A percentile compares a stretch with the other conserved stretches of the same genome.
Conservation (phyloP, 2,797 vertebrate genomes). For the Anabas testudineus region DNA sequence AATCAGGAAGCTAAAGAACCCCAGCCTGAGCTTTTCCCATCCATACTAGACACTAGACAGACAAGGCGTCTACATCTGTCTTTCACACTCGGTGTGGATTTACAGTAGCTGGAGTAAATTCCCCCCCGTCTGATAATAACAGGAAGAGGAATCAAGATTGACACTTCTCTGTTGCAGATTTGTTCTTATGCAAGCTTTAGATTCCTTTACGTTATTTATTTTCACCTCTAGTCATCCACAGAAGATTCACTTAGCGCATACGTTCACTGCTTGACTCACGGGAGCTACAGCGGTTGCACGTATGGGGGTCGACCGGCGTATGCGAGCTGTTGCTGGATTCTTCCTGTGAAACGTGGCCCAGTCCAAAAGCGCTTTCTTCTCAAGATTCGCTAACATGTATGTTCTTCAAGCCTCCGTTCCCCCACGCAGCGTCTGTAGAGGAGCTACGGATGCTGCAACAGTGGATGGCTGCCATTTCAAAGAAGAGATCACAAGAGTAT, state of each 20-base stretch:
- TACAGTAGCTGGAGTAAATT: conserved; percentile 49
- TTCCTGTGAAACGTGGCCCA: not conserved
- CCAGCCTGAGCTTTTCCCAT: conserved; percentile 52
- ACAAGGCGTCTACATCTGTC: conserved; percentile 61
- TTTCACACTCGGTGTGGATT: conserved; percentile 53
- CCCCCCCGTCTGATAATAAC: conserved; percentile 34
- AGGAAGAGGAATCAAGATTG: conserved; percentile 24
- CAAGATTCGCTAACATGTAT: not conserved
- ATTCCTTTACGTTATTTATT: conserved; percentile 20
- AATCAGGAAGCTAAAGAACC: conserved; percentile 73
- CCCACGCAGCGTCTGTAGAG: conserved; percentile 19
- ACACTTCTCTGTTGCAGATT: conserved; percentile 12
- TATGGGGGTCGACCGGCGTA: conserved; percentile 6
- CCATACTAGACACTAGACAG: conserved; percentile 65
- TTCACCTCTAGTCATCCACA: conserved; percentile 14
- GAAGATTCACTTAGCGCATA: conserved; percentile 4
- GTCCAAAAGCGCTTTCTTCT: not conserved
- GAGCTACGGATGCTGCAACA: conserved; percentile 20
- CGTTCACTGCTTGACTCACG: conserved; percentile 1
- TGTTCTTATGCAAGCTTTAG: not conserved
- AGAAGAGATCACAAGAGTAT: conserved; percentile 13
- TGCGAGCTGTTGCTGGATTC: not conserved
- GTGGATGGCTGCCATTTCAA: not conserved
- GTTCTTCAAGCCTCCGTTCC: conserved; percentile 11
- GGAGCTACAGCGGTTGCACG: not conserved